phyloP scores from a whole-genome alignment of 2,797 vertebrate species.

The Cynopterus sphinx region DNA sequence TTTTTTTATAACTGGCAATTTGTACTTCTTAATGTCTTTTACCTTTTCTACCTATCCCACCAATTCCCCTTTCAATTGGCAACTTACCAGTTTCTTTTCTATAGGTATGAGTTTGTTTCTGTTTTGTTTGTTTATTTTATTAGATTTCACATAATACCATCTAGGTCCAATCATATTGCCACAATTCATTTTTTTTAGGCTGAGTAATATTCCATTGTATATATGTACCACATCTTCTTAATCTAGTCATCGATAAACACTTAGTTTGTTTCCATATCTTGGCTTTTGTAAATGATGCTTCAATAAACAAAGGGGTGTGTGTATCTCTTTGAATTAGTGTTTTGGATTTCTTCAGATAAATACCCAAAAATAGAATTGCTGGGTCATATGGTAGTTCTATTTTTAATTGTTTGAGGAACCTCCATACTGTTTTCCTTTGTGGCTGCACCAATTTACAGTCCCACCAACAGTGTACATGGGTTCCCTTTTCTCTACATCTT shows the following conservation, averaged over 20 bases:
- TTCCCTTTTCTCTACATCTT: too few relatives aligned
- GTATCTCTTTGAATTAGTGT: background rate
- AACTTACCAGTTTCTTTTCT: background rate
- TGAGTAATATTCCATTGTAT: background rate
- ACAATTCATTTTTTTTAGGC: background rate
- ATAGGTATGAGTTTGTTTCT: background rate
- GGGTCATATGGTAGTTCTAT: background rate
- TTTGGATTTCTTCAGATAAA: background rate
- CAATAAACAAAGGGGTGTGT: background rate
- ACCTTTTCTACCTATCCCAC: background rate
- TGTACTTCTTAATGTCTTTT: background rate
- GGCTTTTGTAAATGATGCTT: background rate
- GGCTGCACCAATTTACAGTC: too few relatives aligned
- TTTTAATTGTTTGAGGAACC: too few relatives aligned
- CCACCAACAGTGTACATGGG: too few relatives aligned
- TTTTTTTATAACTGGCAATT: background rate
- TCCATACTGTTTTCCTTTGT: too few relatives aligned
- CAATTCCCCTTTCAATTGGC: background rate
- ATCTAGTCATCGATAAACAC: background rate
- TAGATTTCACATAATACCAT: background rate
- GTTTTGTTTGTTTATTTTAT: background rate
- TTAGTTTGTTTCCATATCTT: background rate
- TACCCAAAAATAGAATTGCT: background rate
- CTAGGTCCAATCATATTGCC: background rate
- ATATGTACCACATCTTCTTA: background rate